These are phyloP conservation scores for Drosophila malerkotliana DNA, from an alignment of 1,140 invertebrate species.

Conservation along the genomic window DNA sequence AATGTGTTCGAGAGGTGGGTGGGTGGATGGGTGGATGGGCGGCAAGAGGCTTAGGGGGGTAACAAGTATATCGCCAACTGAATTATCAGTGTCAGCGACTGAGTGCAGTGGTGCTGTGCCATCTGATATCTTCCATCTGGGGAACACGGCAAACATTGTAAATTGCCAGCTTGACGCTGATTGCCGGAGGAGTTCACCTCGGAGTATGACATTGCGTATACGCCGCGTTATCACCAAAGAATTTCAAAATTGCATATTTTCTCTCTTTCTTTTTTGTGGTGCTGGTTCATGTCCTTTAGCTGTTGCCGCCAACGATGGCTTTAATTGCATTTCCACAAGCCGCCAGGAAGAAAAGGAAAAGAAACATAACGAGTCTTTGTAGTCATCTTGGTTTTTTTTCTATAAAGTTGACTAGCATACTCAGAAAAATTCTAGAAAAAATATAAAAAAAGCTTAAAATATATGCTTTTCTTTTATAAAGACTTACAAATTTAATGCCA, in stretches of 20 bases:
- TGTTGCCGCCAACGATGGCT: conserved; percentile 9
- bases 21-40: neutral
- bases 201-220: conserved; percentile 59
- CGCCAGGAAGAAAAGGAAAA: conserved; percentile 28
- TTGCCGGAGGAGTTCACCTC: conserved; percentile 25
- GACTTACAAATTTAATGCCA: neutral
- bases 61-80: conserved; percentile 37
- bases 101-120: conserved; percentile 37
- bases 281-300: conserved; percentile 32
- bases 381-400: conserved; percentile 10
- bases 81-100: conserved; percentile 55
- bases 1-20: conserved; percentile 53
- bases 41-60: neutral
- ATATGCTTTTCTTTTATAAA: too few relatives aligned
- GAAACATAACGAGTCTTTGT: conserved; percentile 28
- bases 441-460: too few relatives aligned
- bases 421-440: neutral
- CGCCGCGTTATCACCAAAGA: conserved; percentile 59
- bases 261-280: conserved; percentile 11
- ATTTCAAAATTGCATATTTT: conserved; percentile 62
- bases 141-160: conserved; percentile 55
- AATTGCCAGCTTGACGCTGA: conserved; percentile 47
- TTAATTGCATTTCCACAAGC: conserved; percentile 63
- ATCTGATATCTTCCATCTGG: conserved; percentile 14
- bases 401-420: neutral